Conservation (phyloP, 2,888 invertebrate species). For the Slavum lentiscoides region DNA sequence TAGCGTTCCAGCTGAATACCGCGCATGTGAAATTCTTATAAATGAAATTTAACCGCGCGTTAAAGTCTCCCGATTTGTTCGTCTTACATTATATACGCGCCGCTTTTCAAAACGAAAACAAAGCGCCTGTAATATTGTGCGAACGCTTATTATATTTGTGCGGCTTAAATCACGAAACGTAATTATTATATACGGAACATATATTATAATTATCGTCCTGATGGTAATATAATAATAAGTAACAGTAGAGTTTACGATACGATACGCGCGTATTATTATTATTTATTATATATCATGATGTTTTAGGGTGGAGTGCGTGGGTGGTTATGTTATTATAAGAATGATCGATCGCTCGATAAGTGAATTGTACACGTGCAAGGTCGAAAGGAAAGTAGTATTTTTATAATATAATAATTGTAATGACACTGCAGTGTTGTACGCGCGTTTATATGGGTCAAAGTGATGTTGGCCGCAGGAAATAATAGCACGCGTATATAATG, state of each 20-base stretch:
- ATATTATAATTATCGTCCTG: too few relatives aligned
- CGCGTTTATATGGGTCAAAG: conserved; percentile 43
- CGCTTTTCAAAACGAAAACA: too few relatives aligned
- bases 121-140: too few relatives aligned
- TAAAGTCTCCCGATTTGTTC: conserved; percentile 11
- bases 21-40: too few relatives aligned
- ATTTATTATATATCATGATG: not conserved
- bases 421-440: conserved; percentile 8
- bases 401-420: not conserved
- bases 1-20: too few relatives aligned
- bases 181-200: too few relatives aligned
- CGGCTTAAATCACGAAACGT: too few relatives aligned
- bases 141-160: too few relatives aligned
- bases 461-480: conserved; percentile 30
- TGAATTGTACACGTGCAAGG: conserved; percentile 29
- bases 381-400: conserved; percentile 39
- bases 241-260: not conserved
- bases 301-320: not conserved
- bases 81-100: not conserved
- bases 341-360: conserved; percentile 39
- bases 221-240: too few relatives aligned
- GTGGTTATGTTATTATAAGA: not conserved
- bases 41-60: too few relatives aligned
- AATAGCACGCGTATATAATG: not conserved
- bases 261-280: not conserved